phyloP scores from a whole-genome alignment of 2,888 invertebrate species.

The Ephialtes manifestator region DNA sequence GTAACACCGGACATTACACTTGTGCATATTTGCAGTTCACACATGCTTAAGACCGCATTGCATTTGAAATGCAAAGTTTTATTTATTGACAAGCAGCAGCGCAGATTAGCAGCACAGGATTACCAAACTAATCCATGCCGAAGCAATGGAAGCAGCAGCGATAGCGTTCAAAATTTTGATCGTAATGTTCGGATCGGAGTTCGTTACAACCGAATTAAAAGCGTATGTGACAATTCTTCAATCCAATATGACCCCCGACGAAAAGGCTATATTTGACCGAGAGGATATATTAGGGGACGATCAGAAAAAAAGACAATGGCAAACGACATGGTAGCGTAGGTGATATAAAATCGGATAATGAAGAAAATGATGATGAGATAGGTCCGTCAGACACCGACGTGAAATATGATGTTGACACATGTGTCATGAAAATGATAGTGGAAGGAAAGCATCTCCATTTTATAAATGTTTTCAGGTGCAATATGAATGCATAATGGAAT shows the following conservation, averaged over 20 bases:
- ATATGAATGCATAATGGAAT: not conserved
- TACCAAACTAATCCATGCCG: conserved; percentile 2
- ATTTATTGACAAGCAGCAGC: not conserved
- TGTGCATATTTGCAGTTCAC: conserved; percentile 4
- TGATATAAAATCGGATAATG: too few species aligned
- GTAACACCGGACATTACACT: not conserved
- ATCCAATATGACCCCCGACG: not conserved
- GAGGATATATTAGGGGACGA: too few species aligned
- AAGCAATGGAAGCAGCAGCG: conserved; percentile 3
- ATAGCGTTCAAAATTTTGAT: not conserved
- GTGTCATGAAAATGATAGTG: not conserved
- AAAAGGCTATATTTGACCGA: not conserved
- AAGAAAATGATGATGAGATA: not conserved
- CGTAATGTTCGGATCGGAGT: conserved; percentile 1
- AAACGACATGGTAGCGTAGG: too few species aligned
- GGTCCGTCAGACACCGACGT: not conserved
- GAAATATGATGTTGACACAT: not conserved
- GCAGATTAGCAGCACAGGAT: not conserved
- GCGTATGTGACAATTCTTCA: not conserved
- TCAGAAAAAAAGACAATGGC: not conserved
- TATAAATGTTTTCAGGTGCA: not conserved
- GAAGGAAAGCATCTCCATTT: conserved; percentile 3
- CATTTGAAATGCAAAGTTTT: not conserved
- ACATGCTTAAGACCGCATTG: conserved; percentile 8
- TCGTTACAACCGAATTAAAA: not conserved